A percentile compares a stretch with the other conserved stretches of the same genome.
phyloP scores from a whole-genome alignment of 2,888 invertebrate genomes.

The Schizaphis graminum region DNA sequence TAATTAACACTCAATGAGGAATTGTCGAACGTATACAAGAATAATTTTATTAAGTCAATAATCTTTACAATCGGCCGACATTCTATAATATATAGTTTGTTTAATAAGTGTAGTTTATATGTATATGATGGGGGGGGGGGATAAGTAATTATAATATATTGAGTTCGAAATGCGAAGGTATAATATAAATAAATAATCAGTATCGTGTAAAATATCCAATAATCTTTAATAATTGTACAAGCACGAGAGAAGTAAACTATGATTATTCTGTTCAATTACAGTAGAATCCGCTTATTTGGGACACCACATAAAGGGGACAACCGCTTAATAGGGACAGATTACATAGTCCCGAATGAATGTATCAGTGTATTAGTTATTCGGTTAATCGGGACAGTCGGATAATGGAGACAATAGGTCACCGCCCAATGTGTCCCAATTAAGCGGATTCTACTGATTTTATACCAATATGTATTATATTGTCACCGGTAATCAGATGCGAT shows the following conservation, averaged over 20 bases:
- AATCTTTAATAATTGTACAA: constrained; percentile 20
- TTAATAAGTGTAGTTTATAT: not conserved
- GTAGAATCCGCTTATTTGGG: too few relatives aligned
- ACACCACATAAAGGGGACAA: too few relatives aligned
- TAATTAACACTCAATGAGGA: not conserved
- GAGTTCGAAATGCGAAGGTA: not conserved
- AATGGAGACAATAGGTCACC: too few relatives aligned
- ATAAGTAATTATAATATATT: not conserved
- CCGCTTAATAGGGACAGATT: too few relatives aligned
- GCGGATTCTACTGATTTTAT: too few relatives aligned
- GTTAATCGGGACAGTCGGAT: too few relatives aligned
- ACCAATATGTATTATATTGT: not conserved
- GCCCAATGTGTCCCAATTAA: too few relatives aligned
- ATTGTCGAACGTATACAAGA: not conserved
- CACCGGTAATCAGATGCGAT: constrained; percentile 20
- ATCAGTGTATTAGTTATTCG: too few relatives aligned
- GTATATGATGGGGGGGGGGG: too few relatives aligned
- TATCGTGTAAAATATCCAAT: not conserved
- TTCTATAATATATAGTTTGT: not conserved
- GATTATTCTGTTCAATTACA: constrained; percentile 11
- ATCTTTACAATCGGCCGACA: not conserved
- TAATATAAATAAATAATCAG: not conserved
- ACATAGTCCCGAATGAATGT: too few relatives aligned
- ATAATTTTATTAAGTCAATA: not conserved
- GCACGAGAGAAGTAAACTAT: not conserved